Conservation (phyloP, 2,113 vertebrate genomes). For the Empidonax traillii region DNA sequence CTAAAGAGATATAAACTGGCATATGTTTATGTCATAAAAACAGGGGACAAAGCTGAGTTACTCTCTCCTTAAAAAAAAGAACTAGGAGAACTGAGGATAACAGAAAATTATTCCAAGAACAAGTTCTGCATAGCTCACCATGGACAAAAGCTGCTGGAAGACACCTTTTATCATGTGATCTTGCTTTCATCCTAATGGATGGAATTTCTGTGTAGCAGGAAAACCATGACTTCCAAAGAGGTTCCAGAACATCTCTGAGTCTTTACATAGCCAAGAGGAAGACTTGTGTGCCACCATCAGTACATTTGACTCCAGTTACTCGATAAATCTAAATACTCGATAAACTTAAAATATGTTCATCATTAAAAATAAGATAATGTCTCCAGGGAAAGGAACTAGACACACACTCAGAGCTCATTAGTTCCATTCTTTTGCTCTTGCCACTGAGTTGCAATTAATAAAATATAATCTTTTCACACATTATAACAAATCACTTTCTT, state of each 20-base stretch:
- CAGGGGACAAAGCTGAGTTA: background rate
- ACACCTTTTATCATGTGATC: background rate
- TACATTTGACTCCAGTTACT: background rate
- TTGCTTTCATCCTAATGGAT: background rate
- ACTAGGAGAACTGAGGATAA: background rate
- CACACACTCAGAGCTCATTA: background rate
- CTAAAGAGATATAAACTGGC: background rate
- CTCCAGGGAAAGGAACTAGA: background rate
- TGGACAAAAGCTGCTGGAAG: background rate
- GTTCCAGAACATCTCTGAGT: background rate
- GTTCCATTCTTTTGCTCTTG: background rate
- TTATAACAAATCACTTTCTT: slow-evolving; percentile 18
- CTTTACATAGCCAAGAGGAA: background rate
- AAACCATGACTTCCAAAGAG: background rate
- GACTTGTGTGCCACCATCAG: background rate
- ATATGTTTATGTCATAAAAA: background rate
- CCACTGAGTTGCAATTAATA: background rate
- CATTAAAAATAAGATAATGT: background rate
- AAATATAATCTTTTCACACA: background rate
- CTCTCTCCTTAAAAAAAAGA: background rate
- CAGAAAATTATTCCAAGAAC: background rate
- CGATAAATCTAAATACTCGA: background rate
- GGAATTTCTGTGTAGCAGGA: background rate
- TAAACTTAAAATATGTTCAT: background rate
- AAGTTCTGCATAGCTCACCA: background rate